Base-by-base conservation (phyloP, 92 coral and sea anemone genomes). In the Pocillopora meandrina region DNA sequence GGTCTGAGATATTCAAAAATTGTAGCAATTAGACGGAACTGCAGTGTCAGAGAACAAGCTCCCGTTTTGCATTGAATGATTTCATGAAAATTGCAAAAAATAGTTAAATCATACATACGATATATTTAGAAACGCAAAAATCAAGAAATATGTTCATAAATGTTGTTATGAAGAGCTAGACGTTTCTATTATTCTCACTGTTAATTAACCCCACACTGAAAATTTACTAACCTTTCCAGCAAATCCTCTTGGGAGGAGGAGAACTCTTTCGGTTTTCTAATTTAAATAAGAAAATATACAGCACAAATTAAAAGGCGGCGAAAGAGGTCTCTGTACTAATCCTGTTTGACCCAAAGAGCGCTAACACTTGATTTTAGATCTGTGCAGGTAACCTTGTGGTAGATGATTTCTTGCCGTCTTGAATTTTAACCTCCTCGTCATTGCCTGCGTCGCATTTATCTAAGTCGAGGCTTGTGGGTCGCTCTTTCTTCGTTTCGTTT, bases 201-300 rank as follows among this genome's bases (percentile, higher is more conserved):
- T 14, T 5, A 34, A 69, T 16, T 15, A 14, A 70, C 6, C 56
- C 23, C 35, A 26, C 15, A 13, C 31, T 33, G 5, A 26, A 23
- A 33, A 67, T 42, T 42, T 42, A 42, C 72, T 70, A 18, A 33
- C 55, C 72, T 56, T 20, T 75, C 81, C 12, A 67, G 66, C 26
- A 85, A 61, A 55, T 89, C 92, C 70, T 89, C 92, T 61, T 80
- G 90, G 8, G 92, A 89, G 3, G 89, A 78, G 59, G 87, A 70
- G 71, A 80, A 47, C 86, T 83, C 90, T 59, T 85, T 89, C 80
- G 89, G 65, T 79, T 85, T 68, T 61, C 76, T 76, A n/a, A 42
- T 10, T 61, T 23, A 52, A 55, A 68, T 11, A 62, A 18, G 34
- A 80, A 81, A 15, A 82, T 15, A 80, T 12, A 85, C 63, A n/a